Evolutionary conservation across 2,888 invertebrate species (phyloP), one percentile per base, ranked within the genome.

Genomic region (Siphonodentalium dalli): DNA sequence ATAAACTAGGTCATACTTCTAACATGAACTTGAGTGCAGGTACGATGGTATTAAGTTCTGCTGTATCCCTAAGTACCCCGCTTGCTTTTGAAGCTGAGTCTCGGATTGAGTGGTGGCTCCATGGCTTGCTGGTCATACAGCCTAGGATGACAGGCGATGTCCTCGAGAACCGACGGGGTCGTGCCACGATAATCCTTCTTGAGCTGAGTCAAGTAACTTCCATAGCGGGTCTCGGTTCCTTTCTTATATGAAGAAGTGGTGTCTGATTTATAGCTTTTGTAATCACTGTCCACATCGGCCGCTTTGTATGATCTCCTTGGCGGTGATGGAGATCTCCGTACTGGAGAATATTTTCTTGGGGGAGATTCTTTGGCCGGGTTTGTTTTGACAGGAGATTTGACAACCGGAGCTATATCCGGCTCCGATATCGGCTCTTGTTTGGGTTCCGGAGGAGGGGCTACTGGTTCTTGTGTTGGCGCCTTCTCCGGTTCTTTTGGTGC

Each of bases 21-120:
- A 76, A 70, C 42, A 78, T 52, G 40, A 57, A 54, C 52, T 72
- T 71, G 15, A 79, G 67, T 59, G 75, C 78, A 1, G 78, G 78
- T 2, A 74, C 65, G 6, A 63, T 42, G 23, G 69, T 38, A 5
- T 69, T 71, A 23, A 78, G 58, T 20, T 78, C 77, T 11, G 71
- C 66, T 2, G 75, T 68, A 33, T 76, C 73, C n/a, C 78, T 61
- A 46, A 77, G n/a, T 69, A 24, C 72, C 69, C 55, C 69, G 71
- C 51, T 69, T 66, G 52, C 77, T 78, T 33, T 68, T 60, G 6
- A 69, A 65, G 62, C 75, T 78, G 8, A 79, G 46, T 39, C 49
- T 47, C 6, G 66, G 59, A 26, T 60, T 54, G 21, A 56, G 49
- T 4, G 51, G 49, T 26, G 62, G 64, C 11, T 61, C 62, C 45